Conservation (phyloP, 2,888 invertebrate genomes). For the Pristionchus entomophagus region DNA sequence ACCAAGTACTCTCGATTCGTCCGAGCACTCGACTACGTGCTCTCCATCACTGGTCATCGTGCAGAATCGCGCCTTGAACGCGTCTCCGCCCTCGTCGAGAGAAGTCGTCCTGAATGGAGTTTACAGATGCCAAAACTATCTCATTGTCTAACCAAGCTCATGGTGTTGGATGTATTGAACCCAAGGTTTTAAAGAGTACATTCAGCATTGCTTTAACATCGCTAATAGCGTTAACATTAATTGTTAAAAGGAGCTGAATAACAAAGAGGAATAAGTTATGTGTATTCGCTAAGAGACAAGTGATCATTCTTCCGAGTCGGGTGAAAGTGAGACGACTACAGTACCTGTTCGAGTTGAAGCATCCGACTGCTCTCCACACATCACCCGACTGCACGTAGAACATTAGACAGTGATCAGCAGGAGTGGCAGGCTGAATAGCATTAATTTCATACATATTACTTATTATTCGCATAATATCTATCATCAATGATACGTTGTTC, state of each 20-base stretch:
- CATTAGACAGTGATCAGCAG: conserved; percentile 57
- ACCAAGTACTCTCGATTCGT: conserved; percentile 51
- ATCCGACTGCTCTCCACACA: conserved; percentile 60
- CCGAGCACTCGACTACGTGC: conserved; percentile 54
- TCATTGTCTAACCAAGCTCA: too few relatives aligned
- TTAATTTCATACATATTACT: neutral
- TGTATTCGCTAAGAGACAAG: too few relatives aligned
- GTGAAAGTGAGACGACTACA: too few relatives aligned
- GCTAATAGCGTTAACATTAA: too few relatives aligned
- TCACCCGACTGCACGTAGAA: conserved; percentile 58
- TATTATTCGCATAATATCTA: neutral
- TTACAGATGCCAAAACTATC: too few relatives aligned
- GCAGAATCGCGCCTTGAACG: conserved; percentile 62
- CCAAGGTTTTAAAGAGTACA: too few relatives aligned
- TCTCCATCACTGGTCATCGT: conserved; percentile 32
- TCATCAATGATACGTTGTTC: neutral
- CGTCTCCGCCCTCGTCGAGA: conserved; percentile 53
- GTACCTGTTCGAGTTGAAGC: conserved; percentile 49
- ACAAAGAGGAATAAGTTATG: too few relatives aligned
- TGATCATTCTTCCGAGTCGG: too few relatives aligned
- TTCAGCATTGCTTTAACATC: too few relatives aligned
- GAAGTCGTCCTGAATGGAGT: conserved; percentile 45
- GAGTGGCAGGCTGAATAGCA: conserved; percentile 55
- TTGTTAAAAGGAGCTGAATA: too few relatives aligned
- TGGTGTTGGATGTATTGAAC: too few relatives aligned